Evolutionary conservation across 2,888 invertebrate species (phyloP), one percentile per base, ranked within the genome.

Genomic region (Nycteola revayana): DNA sequence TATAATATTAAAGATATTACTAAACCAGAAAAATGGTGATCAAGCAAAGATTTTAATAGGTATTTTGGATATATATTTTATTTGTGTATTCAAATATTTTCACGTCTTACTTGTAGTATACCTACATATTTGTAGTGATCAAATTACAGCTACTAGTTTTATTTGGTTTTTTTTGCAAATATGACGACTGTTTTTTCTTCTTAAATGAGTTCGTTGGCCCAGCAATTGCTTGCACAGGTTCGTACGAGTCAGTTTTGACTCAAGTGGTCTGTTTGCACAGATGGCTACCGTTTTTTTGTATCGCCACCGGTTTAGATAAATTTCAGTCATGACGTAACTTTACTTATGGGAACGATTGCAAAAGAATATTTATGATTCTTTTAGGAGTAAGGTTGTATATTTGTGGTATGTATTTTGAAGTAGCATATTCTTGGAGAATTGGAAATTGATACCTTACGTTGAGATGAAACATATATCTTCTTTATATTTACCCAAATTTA

Each of bases 201-300:
- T 39, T 42, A 50, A 29, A 44, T 27, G 47, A 57, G 75, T 68
- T 75, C 74, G 59, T 59, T 67, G 75, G 51, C 67, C 68, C 52
- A 45, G 47, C 61, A 62, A 65, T 60, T 57, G 49, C 64, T 60
- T 62, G 52, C 48, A 51, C 55, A 61, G 60, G 46, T 42, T 47
- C 39, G 29, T 26, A 44, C 49, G 20, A 56, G 57, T 57, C 57
- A 58, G 56, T 55, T 50, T 39, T 26, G 40, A 42, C 52, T 52
- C 60, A 64, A 68, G 61, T 65, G 60, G 47, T 31, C 49, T 56
- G 59, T 71, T 73, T 69, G 66, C 58, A 59, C 75, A 75, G 63
- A 66, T 73, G 71, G 66, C 66, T 66, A 60, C 68, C 36, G 59
- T 35, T 36, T 69, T 61, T 67, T 68, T 64, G 60, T 63, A 49